Percentiles rank a stretch among this genome's conserved stretches.
Evolutionary conservation across 2,888 invertebrate genomes (phyloP).

Genomic region (Timema podura): DNA sequence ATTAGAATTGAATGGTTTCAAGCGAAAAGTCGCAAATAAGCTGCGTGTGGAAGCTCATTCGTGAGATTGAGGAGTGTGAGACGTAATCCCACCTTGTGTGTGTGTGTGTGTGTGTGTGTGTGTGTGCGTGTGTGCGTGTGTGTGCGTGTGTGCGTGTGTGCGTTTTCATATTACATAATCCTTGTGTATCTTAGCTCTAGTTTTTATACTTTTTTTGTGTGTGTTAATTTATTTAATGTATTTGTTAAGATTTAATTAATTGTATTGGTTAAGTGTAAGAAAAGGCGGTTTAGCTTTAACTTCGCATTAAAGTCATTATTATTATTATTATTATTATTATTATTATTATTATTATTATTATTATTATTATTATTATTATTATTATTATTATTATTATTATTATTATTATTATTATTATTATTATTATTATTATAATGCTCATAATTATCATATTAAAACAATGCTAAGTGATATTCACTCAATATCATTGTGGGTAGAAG

Average conservation of each 20-base stretch:
- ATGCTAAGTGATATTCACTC: no score
- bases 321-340: not conserved
- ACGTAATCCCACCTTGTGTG: not conserved
- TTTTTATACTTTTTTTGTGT: not conserved
- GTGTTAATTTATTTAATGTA: not conserved
- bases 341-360: not conserved
- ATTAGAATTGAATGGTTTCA: no score
- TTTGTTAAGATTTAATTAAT: no score
- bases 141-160: not conserved
- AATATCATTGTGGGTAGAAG: no score
- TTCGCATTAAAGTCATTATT: not conserved
- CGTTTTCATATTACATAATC: no score
- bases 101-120: slow-evolving; percentile 5
- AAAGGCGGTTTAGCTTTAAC: not conserved
- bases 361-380: not conserved
- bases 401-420: not conserved
- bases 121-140: not conserved
- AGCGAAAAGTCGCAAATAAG: no score
- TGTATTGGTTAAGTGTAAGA: not conserved
- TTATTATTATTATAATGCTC: no score
- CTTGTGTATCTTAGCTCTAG: no score
- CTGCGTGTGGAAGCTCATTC: no score
- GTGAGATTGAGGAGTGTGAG: no score
- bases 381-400: not conserved
- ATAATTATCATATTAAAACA: no score